These are phyloP conservation scores for Lonchura striata DNA, from an alignment of 2,113 vertebrate species.

Conservation along the genomic window DNA sequence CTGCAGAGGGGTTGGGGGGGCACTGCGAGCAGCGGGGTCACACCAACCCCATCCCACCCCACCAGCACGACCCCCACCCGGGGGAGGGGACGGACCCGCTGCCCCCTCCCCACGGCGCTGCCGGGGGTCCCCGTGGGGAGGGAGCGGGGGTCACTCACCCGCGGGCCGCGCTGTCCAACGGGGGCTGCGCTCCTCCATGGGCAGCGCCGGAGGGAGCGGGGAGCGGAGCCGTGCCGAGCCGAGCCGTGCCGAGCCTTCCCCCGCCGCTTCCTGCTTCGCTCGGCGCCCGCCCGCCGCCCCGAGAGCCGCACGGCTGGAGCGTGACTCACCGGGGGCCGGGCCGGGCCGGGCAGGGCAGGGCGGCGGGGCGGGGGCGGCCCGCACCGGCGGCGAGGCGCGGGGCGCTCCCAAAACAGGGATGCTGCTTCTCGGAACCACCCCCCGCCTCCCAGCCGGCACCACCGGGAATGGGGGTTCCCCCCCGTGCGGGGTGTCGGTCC, in stretches of 20 bases:
- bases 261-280: conserved; percentile 26
- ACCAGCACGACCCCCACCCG: not conserved
- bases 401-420: not conserved
- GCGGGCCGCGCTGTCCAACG: not conserved
- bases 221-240: not conserved
- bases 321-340: conserved; percentile 45
- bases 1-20: not conserved
- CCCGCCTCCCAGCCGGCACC: too few species aligned
- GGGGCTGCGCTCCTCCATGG: conserved; percentile 47
- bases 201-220: not conserved
- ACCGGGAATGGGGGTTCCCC: not conserved
- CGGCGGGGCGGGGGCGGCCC: not conserved
- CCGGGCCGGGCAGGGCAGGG: not conserved
- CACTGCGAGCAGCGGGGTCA: not conserved
- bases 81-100: not conserved
- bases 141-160: not conserved
- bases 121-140: not conserved
- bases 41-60: not conserved
- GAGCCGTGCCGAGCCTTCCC: not conserved
- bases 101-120: not conserved
- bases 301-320: conserved; percentile 19
- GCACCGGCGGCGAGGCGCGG: not conserved
- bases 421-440: too few species aligned
- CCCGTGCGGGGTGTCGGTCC: too few species aligned
- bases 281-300: conserved; percentile 21